A percentile compares a stretch with the other conserved stretches of the same genome.
Conservation (phyloP, 2,113 vertebrate genomes). For the Aptenodytes patagonicus region DNA sequence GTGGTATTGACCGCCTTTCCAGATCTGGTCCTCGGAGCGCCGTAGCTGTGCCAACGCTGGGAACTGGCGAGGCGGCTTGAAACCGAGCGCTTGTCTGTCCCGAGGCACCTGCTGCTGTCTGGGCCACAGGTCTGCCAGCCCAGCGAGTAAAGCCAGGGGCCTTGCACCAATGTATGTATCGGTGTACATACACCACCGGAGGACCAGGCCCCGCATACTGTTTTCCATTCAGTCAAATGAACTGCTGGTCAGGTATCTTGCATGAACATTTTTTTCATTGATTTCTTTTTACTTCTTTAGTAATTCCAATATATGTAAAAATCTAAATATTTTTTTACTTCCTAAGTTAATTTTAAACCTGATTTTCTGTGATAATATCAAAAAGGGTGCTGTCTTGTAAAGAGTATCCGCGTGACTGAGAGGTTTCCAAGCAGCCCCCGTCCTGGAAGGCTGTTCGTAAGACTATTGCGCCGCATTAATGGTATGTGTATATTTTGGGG, state of each 20-base stretch:
- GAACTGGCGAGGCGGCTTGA: neutral
- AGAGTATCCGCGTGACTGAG: neutral
- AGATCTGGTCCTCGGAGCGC: rapidly evolving
- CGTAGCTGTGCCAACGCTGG: rapidly evolving
- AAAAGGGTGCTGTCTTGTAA: constrained; percentile 67
- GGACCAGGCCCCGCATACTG: neutral
- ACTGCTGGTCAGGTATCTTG: constrained; percentile 65
- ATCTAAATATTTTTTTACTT: constrained; percentile 51
- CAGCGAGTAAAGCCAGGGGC: rapidly evolving
- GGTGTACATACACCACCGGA: rapidly evolving
- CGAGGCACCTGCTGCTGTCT: neutral
- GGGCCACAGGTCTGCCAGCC: rapidly evolving
- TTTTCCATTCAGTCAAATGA: neutral
- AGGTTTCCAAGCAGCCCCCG: constrained; percentile 29
- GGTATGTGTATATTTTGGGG: constrained; percentile 87
- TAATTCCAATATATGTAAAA: constrained; percentile 53
- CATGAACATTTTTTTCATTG: neutral
- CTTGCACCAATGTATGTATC: rapidly evolving
- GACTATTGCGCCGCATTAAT: constrained; percentile 45
- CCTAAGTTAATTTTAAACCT: constrained; percentile 37
- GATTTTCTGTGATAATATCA: constrained; percentile 42
- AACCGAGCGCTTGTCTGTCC: neutral
- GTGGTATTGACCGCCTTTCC: rapidly evolving
- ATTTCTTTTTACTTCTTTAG: constrained; percentile 46
- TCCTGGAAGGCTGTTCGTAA: constrained; percentile 7